These are phyloP conservation scores for Dendroctonus valens DNA, from an alignment of 1,140 invertebrate species.

Conservation along the genomic window DNA sequence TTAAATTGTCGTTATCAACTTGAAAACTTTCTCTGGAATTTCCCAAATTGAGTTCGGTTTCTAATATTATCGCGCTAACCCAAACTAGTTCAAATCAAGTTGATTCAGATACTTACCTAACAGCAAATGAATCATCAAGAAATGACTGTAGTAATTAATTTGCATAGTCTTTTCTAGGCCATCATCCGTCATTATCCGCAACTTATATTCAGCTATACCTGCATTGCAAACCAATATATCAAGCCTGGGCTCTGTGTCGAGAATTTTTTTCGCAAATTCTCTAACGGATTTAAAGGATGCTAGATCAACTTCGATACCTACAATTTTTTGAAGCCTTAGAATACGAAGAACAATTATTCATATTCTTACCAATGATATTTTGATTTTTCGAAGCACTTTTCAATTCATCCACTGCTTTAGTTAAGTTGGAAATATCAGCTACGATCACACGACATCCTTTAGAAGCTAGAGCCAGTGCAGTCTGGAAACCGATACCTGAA, in stretches of 20 bases:
- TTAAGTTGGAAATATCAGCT: constrained; percentile 39
- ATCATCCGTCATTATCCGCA: constrained; percentile 56
- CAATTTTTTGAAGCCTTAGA: constrained; percentile 3
- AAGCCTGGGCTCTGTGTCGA: constrained; percentile 46
- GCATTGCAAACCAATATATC: constrained; percentile 61
- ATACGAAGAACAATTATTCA: neutral
- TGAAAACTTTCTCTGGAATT: no score
- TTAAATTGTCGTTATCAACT: no score
- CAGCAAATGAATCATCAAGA: constrained; percentile 64
- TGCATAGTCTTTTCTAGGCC: constrained; percentile 61
- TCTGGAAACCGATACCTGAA: constrained; percentile 44
- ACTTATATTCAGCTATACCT: constrained; percentile 46
- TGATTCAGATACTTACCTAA: constrained; percentile 50
- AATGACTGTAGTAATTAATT: constrained; percentile 66
- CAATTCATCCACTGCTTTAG: constrained; percentile 49
- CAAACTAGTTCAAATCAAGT: no score
- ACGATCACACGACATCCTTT: constrained; percentile 44
- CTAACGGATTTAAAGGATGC: constrained; percentile 43
- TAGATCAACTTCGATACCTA: constrained; percentile 45
- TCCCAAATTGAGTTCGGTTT: no score
- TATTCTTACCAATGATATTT: constrained; percentile 44
- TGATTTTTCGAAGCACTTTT: constrained; percentile 41
- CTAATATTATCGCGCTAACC: no score
- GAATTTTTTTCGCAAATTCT: constrained; percentile 41
- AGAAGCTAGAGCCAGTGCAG: constrained; percentile 40